Evolutionary conservation across 1,140 invertebrate genomes (phyloP).

Genomic region (Drosophila littoralis): DNA sequence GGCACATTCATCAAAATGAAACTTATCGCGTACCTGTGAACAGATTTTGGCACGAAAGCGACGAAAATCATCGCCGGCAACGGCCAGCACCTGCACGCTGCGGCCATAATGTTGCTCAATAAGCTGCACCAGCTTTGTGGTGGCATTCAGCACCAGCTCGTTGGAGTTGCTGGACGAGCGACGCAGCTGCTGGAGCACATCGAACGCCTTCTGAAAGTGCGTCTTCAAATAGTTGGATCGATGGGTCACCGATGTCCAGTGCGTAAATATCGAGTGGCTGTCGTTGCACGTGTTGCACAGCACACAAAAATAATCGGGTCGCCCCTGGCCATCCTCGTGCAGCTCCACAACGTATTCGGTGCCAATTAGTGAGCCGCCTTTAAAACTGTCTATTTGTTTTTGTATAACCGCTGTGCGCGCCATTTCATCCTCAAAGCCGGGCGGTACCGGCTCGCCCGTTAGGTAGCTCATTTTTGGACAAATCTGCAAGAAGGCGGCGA

Average conservation of each 20-base stretch:
- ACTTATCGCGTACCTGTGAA: conserved; percentile 83
- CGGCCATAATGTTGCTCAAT: conserved; percentile 71
- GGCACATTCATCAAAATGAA: conserved; percentile 84
- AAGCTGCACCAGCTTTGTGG: conserved; percentile 38
- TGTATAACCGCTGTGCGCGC: conserved; percentile 86
- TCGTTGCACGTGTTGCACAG: conserved; percentile 91
- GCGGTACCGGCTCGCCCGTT: conserved; percentile 89
- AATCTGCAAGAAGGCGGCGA: conserved; percentile 27
- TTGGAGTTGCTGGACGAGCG: conserved; percentile 20
- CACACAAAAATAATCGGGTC: conserved; percentile 90
- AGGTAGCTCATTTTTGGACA: conserved; percentile 83
- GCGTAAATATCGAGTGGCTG: conserved; percentile 89
- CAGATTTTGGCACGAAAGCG: conserved; percentile 67
- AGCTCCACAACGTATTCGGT: conserved; percentile 90
- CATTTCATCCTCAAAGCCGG: conserved; percentile 89
- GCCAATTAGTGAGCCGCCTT: conserved; percentile 86
- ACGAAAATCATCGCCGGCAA: conserved; percentile 58
- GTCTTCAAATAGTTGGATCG: conserved; percentile 86
- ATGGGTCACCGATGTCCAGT: conserved; percentile 90
- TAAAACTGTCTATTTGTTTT: conserved; percentile 85
- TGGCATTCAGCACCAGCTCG: conserved; percentile 22
- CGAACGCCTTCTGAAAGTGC: conserved; percentile 69
- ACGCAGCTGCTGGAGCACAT: conserved; percentile 45
- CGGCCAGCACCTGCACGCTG: conserved; percentile 23
- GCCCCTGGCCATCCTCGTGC: conserved; percentile 86